These are phyloP conservation scores for Melanotaenia maccullochi DNA, from an alignment of 2,797 vertebrate species.

Conservation along the genomic window DNA sequence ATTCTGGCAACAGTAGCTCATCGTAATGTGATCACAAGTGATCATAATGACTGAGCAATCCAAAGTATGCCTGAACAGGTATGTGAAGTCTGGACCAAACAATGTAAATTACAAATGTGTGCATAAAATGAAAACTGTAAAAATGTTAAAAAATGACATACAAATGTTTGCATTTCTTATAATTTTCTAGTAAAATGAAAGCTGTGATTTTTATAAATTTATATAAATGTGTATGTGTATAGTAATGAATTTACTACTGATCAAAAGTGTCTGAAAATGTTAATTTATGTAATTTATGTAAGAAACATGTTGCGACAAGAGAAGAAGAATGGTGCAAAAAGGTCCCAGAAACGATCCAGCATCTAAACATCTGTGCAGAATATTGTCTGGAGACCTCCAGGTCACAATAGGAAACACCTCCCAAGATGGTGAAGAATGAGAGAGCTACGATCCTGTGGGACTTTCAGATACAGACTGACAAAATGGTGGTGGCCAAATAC, in stretches of 20 bases:
- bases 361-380: too few species aligned
- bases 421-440: too few species aligned
- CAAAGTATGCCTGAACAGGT: not conserved
- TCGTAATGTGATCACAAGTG: not conserved
- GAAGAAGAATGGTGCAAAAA: too few species aligned
- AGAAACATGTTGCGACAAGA: not conserved
- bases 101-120: not conserved
- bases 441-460: too few species aligned
- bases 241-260: not conserved
- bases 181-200: not conserved
- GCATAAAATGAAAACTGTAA: not conserved
- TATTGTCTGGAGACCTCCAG: too few species aligned
- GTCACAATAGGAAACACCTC: too few species aligned
- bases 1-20: not conserved
- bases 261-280: constrained; percentile 10
- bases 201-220: not conserved
- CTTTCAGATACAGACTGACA: too few species aligned
- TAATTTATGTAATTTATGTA: constrained; percentile 17
- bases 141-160: not conserved
- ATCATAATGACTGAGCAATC: not conserved
- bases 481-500: too few species aligned
- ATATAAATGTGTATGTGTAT: too few species aligned
- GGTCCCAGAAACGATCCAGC: too few species aligned
- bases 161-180: not conserved
- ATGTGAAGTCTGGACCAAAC: not conserved